Evolutionary conservation across 2,113 vertebrate genomes (phyloP).

Genomic region (Toxostoma redivivum): DNA sequence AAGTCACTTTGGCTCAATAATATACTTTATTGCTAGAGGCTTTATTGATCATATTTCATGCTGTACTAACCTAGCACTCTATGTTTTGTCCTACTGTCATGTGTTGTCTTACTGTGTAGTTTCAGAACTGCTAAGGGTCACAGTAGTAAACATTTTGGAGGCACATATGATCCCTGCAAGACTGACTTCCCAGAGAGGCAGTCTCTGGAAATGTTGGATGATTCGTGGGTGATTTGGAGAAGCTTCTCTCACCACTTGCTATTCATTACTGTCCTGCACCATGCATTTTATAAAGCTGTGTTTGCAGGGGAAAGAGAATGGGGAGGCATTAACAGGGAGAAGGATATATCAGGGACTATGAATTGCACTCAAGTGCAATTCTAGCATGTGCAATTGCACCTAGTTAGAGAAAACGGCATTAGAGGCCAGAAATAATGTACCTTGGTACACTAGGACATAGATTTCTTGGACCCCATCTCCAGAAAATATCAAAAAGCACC

Average conservation of each 20-base stretch:
- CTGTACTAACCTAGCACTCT: neutral
- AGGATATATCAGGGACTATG: neutral
- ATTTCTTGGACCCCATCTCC: neutral
- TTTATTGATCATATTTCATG: slow-evolving; percentile 4
- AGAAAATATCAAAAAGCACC: neutral
- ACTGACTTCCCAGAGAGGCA: neutral
- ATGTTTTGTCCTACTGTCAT: neutral
- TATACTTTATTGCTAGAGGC: neutral
- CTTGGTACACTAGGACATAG: neutral
- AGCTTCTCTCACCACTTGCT: neutral
- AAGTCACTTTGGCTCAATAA: neutral
- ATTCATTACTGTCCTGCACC: neutral
- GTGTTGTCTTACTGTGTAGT: neutral
- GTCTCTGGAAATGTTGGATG: neutral
- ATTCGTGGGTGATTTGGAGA: neutral
- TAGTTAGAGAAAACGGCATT: neutral
- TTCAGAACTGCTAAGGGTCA: neutral
- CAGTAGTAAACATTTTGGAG: neutral
- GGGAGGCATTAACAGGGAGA: neutral
- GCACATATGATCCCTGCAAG: neutral
- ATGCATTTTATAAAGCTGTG: neutral
- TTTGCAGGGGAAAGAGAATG: neutral
- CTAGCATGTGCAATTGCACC: neutral
- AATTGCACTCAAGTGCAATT: neutral
- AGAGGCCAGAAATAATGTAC: fast-evolving